Percentiles rank a stretch among this genome's conserved stretches.
phyloP scores from a whole-genome alignment of 2,113 vertebrate species.

The Tiliqua scincoides region DNA sequence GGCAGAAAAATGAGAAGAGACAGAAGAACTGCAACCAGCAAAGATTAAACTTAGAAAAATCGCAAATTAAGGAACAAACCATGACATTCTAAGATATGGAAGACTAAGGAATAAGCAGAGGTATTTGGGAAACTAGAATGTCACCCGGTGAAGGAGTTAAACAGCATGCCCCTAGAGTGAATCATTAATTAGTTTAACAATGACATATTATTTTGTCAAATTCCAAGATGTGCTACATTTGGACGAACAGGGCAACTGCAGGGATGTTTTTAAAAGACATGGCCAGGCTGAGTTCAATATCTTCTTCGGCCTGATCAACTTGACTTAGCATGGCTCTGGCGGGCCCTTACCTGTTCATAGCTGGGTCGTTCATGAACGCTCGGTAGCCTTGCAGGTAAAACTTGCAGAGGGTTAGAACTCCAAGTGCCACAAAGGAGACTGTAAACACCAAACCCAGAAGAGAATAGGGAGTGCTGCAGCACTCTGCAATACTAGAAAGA shows the following conservation, averaged over 20 bases:
- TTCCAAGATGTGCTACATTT: neutral
- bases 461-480: constrained; percentile 96
- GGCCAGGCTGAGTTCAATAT: neutral
- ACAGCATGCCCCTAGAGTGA: neutral
- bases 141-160: neutral
- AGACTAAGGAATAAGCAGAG: no score
- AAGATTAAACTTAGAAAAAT: neutral
- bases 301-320: neutral
- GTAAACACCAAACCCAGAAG: constrained; percentile 96
- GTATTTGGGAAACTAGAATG: neutral
- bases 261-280: neutral
- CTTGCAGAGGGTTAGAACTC: constrained; percentile 97
- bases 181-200: neutral
- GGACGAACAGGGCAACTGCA: neutral
- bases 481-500: constrained; percentile 89
- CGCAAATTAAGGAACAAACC: neutral
- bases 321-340: neutral
- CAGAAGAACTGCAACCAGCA: neutral
- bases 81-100: neutral
- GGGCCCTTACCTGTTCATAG: constrained; percentile 90
- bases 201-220: neutral
- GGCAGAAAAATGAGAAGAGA: neutral
- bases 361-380: constrained; percentile 97
- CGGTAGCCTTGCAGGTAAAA: constrained; percentile 98
- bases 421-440: constrained; percentile 95